Evolutionary conservation across 2,113 vertebrate species (phyloP).

Genomic region (Pipa parva): DNA sequence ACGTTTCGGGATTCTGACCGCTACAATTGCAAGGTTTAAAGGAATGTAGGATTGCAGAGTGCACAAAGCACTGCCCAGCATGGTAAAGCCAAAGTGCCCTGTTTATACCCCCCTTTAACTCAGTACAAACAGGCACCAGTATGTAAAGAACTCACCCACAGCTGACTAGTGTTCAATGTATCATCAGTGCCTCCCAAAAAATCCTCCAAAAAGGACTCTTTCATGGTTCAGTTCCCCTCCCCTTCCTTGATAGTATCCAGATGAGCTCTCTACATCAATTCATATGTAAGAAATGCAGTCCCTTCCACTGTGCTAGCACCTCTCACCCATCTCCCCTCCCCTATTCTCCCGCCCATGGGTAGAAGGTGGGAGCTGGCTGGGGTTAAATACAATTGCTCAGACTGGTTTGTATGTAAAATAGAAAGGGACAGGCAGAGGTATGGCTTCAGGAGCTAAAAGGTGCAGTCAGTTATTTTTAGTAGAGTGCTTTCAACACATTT

Average conservation of each 20-base stretch:
- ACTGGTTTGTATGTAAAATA: not conserved
- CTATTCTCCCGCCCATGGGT: conserved; percentile 52
- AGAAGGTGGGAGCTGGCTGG: conserved; percentile 44
- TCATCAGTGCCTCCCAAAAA: conserved; percentile 73
- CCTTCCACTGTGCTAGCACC: conserved; percentile 43
- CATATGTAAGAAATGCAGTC: conserved; percentile 47
- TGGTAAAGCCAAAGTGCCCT: not conserved
- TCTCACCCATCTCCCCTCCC: conserved; percentile 49
- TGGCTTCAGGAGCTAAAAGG: conserved; percentile 6
- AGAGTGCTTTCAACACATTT: too few relatives aligned
- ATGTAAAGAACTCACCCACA: conserved; percentile 57
- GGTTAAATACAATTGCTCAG: conserved; percentile 26
- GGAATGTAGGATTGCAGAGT: too few relatives aligned
- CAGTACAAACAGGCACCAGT: not conserved
- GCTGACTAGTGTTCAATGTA: conserved; percentile 69
- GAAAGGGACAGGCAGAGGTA: conserved; percentile 2
- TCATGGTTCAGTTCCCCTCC: conserved; percentile 51
- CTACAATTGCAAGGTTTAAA: too few relatives aligned
- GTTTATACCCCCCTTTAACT: not conserved
- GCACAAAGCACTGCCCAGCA: too few relatives aligned
- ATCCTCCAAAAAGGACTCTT: conserved; percentile 47
- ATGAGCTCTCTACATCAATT: conserved; percentile 52
- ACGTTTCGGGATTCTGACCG: too few relatives aligned
- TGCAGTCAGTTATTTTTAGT: conserved; percentile 14
- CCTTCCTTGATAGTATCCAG: conserved; percentile 42